phyloP scores from a whole-genome alignment of 2,113 vertebrate genomes.

The Atrichornis clamosus region DNA sequence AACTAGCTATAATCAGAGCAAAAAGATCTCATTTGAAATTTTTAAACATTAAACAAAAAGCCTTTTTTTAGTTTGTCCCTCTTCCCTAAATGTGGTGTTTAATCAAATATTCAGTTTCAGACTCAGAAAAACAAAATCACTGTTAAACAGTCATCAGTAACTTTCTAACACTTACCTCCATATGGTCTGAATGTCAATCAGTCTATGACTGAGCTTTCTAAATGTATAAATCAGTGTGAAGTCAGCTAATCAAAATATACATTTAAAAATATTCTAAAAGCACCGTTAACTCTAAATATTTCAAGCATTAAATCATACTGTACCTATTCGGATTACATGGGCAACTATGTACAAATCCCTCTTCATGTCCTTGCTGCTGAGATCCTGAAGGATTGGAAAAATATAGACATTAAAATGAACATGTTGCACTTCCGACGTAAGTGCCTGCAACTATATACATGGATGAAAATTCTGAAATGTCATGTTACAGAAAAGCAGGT shows the following conservation, averaged over 20 bases:
- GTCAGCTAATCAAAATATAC: not conserved
- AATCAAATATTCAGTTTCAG: not conserved
- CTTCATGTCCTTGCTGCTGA: conserved; percentile 97
- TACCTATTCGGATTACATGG: conserved; percentile 95
- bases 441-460: not conserved
- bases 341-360: conserved; percentile 94
- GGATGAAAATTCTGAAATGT: not conserved
- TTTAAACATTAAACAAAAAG: not conserved
- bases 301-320: conserved; percentile 27
- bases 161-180: not conserved
- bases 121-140: not conserved
- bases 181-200: not conserved
- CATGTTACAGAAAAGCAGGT: not conserved
- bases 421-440: not conserved
- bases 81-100: not conserved
- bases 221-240: not conserved
- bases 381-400: conserved; percentile 78
- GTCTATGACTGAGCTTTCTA: not conserved
- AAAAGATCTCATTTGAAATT: not conserved
- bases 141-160: not conserved
- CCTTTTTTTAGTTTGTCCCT: not conserved
- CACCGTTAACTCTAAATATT: not conserved
- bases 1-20: not conserved
- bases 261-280: not conserved
- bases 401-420: not conserved